Percentiles rank a stretch among this genome's conserved stretches.
phyloP scores from a whole-genome alignment of 2,888 invertebrate species.

The Mythimna pallens region DNA sequence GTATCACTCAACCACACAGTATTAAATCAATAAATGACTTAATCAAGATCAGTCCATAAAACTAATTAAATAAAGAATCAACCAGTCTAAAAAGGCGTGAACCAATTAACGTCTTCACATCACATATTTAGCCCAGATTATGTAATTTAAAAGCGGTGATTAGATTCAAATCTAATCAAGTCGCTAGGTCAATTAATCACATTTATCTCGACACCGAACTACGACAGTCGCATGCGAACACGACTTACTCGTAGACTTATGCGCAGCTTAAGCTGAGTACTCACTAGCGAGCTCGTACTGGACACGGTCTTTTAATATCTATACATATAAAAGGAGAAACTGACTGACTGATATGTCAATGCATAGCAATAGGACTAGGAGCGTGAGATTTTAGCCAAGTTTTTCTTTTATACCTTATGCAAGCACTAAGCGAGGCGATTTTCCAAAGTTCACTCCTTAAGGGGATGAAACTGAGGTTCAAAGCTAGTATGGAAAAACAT shows the following conservation, averaged over 20 bases:
- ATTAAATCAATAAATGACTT: background rate
- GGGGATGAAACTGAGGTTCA: too few relatives aligned
- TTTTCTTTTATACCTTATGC: too few relatives aligned
- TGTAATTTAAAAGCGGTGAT: constrained; percentile 24
- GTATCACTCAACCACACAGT: background rate
- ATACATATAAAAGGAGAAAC: background rate
- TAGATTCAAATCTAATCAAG: constrained; percentile 44
- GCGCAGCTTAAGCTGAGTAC: background rate
- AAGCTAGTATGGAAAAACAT: too few relatives aligned
- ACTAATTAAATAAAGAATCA: constrained; percentile 1
- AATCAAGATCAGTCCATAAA: background rate
- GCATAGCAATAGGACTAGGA: too few relatives aligned
- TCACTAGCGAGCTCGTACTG: background rate
- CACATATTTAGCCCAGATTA: constrained; percentile 19
- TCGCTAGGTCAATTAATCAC: constrained; percentile 48
- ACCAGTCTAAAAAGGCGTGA: background rate
- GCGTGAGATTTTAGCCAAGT: too few relatives aligned
- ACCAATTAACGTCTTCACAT: constrained; percentile 23
- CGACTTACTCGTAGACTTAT: background rate
- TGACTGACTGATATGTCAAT: too few relatives aligned
- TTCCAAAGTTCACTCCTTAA: too few relatives aligned
- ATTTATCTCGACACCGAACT: constrained; percentile 39
- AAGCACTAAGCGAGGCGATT: too few relatives aligned
- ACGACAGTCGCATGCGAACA: constrained; percentile 24
- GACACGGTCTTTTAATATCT: background rate